phyloP scores from a whole-genome alignment of 2,113 vertebrate genomes.

The Entomyzon cyanotis region DNA sequence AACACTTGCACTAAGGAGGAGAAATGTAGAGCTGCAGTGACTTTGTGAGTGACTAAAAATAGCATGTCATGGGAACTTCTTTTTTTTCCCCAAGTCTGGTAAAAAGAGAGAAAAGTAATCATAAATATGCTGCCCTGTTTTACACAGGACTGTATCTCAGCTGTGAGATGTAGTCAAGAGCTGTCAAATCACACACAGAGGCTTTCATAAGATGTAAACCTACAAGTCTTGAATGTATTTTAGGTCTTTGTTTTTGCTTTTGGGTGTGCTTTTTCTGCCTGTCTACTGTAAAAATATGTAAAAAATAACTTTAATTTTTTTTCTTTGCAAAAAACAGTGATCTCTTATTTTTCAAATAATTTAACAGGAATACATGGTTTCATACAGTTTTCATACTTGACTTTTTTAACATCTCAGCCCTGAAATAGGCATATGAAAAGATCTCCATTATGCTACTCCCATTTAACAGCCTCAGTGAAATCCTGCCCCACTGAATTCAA shows the following conservation, averaged over 20 bases:
- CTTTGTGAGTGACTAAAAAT: slow-evolving; percentile 10
- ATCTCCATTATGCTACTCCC: not conserved
- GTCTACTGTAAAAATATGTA: not conserved
- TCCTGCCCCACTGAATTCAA: not conserved
- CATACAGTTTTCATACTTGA: not conserved
- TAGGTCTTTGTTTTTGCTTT: not conserved
- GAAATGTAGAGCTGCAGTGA: not conserved
- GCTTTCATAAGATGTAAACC: not conserved
- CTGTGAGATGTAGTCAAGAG: not conserved
- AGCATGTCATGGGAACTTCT: not conserved
- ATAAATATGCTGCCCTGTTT: not conserved
- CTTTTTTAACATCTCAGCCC: not conserved
- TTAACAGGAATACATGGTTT: not conserved
- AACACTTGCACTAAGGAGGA: not conserved
- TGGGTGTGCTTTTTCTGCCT: rapidly evolving
- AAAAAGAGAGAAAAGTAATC: not conserved
- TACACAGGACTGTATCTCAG: not conserved
- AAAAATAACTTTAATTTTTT: not conserved
- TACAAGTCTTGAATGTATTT: not conserved
- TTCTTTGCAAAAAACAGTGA: not conserved
- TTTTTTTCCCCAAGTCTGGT: not conserved
- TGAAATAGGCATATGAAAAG: not conserved
- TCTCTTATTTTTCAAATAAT: not conserved
- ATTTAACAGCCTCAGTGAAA: not conserved
- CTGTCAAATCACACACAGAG: not conserved